A percentile compares a stretch with the other conserved stretches of the same genome.
These are phyloP conservation scores for Margarornis squamiger DNA, from an alignment of 2,797 vertebrate genomes.

Conservation along the genomic window DNA sequence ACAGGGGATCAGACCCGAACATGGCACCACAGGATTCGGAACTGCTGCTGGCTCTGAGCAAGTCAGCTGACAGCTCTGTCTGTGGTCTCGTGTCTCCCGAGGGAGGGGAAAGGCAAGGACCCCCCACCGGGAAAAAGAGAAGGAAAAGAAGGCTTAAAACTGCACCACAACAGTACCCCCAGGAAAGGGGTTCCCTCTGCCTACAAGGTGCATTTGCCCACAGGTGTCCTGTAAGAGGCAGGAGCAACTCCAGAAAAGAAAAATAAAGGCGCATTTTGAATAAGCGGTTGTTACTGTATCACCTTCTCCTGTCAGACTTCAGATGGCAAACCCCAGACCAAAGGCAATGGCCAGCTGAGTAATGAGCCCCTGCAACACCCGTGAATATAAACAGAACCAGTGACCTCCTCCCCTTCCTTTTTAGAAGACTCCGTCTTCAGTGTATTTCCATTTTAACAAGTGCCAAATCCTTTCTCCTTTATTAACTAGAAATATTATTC, in stretches of 20 bases:
- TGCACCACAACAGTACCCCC: fast-evolving
- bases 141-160: background rate
- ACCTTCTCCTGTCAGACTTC: background rate
- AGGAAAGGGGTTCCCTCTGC: background rate
- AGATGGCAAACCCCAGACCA: background rate
- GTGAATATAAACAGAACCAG: background rate
- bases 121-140: background rate
- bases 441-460: background rate
- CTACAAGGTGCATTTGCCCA: fast-evolving
- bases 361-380: background rate
- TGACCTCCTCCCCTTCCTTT: background rate
- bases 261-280: background rate
- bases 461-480: conserved; percentile 14
- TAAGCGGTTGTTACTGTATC: fast-evolving
- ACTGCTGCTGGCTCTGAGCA: background rate
- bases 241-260: background rate
- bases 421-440: background rate
- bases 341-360: background rate
- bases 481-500: conserved; percentile 20
- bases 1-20: fast-evolving
- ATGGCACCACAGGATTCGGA: fast-evolving
- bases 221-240: background rate
- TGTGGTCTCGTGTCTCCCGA: background rate
- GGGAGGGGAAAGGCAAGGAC: background rate
- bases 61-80: background rate